Evolutionary conservation across 1,140 invertebrate species (phyloP).

Genomic region (Octopus bimaculoides): DNA sequence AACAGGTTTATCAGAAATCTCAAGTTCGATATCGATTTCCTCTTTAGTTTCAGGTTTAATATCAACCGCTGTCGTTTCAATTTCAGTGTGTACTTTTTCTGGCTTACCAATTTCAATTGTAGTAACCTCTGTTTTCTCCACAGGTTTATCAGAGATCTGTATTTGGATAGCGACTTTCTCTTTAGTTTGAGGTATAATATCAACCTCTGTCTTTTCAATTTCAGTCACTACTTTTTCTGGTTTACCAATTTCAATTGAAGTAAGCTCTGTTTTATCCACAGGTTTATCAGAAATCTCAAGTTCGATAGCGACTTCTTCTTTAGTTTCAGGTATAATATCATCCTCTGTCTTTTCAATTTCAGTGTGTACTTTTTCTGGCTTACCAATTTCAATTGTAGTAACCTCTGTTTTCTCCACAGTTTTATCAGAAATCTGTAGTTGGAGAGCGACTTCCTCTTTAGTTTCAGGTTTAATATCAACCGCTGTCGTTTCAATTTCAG

Average conservation of each 20-base stretch:
- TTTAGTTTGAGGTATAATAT: neutral
- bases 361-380: slow-evolving; percentile 12
- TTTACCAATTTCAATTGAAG: slow-evolving; percentile 22
- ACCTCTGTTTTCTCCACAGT: too few species aligned
- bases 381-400: too few species aligned
- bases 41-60: neutral
- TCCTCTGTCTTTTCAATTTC: slow-evolving; percentile 13
- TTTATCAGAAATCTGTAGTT: too few species aligned
- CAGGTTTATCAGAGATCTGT: neutral
- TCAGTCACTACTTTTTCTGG: slow-evolving; percentile 26
- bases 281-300: slow-evolving; percentile 24
- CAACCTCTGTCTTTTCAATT: slow-evolving; percentile 25
- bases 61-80: neutral
- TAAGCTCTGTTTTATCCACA: slow-evolving; percentile 19
- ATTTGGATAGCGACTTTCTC: neutral
- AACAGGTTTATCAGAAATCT: neutral
- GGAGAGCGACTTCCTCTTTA: too few species aligned
- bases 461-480: too few species aligned
- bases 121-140: neutral
- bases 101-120: neutral
- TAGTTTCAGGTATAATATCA: slow-evolving; percentile 3
- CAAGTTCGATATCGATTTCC: neutral
- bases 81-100: slow-evolving; percentile 17
- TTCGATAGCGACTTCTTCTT: slow-evolving; percentile 10
- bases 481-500: too few species aligned